phyloP scores from a whole-genome alignment of 2,113 vertebrate species.

The Progne subis region DNA sequence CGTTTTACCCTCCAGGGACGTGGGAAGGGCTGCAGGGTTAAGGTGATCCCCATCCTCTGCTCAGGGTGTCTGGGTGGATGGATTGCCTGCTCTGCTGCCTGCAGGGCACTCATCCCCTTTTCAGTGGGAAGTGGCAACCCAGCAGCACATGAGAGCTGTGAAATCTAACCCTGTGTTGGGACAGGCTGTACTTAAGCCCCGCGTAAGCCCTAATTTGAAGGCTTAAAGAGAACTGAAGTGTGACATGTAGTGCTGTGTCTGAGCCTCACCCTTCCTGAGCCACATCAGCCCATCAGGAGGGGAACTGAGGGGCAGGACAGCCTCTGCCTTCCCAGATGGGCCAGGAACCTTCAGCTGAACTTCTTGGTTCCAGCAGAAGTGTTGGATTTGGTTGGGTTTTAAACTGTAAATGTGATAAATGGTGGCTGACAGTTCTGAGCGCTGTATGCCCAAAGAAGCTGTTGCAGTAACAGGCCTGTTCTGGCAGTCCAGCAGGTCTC shows the following conservation, averaged over 20 bases:
- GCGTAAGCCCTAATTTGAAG: background rate
- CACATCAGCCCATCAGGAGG: background rate
- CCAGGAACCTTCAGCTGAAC: background rate
- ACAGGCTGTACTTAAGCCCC: background rate
- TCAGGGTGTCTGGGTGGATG: fast-evolving
- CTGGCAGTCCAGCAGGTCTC: background rate
- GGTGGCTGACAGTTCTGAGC: background rate
- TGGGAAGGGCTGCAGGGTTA: background rate
- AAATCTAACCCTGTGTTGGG: background rate
- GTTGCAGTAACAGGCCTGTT: background rate
- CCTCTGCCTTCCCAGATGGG: background rate
- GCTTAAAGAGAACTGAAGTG: background rate
- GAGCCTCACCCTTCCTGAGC: background rate
- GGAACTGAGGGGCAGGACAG: background rate
- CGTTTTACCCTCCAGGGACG: fast-evolving
- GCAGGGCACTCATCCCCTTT: background rate
- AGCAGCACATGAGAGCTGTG: background rate
- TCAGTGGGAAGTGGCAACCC: background rate
- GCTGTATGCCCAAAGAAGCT: background rate
- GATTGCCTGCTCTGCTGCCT: background rate
- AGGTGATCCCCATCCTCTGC: background rate
- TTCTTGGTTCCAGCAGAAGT: background rate
- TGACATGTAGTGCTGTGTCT: background rate
- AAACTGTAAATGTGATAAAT: background rate
- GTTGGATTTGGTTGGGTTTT: background rate